phyloP scores from a whole-genome alignment of 2,888 invertebrate species.

The Spisula subtruncata region DNA sequence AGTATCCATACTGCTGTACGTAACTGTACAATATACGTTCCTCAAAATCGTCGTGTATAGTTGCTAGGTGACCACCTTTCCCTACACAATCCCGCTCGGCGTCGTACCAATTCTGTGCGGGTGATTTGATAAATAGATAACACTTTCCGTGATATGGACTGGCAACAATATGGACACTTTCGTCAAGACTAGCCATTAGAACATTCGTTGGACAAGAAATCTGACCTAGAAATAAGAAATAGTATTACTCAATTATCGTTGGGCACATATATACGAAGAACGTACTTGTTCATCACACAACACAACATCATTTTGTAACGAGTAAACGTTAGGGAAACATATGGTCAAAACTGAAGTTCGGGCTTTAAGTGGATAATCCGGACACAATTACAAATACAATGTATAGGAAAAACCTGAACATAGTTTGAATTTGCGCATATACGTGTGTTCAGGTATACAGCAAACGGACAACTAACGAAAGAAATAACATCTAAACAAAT shows the following conservation, averaged over 20 bases:
- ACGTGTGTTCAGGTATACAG: not conserved
- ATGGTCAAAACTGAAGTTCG: too few relatives aligned
- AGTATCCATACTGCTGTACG: not conserved
- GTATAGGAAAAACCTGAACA: too few relatives aligned
- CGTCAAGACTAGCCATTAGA: not conserved
- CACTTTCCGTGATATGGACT: not conserved
- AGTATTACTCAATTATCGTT: too few relatives aligned
- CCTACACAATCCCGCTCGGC: not conserved
- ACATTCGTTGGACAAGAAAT: not conserved
- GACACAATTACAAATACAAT: too few relatives aligned
- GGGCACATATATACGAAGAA: too few relatives aligned
- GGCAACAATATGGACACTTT: not conserved
- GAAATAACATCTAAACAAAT: not conserved
- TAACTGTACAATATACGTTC: not conserved
- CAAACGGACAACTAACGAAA: not conserved
- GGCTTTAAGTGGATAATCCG: too few relatives aligned
- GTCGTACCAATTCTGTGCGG: not conserved
- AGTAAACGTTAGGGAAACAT: too few relatives aligned
- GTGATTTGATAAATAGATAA: not conserved
- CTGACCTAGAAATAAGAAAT: not conserved
- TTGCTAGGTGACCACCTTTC: not conserved
- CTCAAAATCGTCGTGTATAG: not conserved
- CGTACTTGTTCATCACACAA: too few relatives aligned
- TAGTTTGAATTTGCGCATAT: too few relatives aligned
- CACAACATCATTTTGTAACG: too few relatives aligned